Base-by-base conservation (phyloP, 2,113 vertebrate genomes). In the Thunnus maccoyii region DNA sequence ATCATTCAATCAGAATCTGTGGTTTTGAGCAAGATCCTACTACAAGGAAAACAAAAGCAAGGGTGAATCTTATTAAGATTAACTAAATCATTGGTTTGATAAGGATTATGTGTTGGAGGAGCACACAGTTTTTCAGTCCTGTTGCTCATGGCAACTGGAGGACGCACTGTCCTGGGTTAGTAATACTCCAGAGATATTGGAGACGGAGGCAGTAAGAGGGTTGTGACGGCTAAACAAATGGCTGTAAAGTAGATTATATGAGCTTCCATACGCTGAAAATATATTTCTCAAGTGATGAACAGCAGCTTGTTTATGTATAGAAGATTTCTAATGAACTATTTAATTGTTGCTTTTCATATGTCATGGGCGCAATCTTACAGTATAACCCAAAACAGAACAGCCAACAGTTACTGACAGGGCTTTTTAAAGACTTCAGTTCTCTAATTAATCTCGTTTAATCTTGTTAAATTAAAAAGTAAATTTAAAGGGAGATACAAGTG, bases 1-100 rank as follows among this genome's bases (percentile, higher is more conserved):
- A 68, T 15, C 54, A 48, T 14, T 64, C 30, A 78, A 52, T 54
- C 50, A 84, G 27, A 76, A 71, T 65, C n/a, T 41, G 22, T 14
- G 12, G 3, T 25, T 68, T 60, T 62, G 32, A 48, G 61, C 22
- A 61, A 27, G 13, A 10, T 4, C 8, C 36, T 2, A 5, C 4
- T 2, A 32, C 5, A 57, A 27, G 4, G 3, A 51, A 69, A 50
- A 75, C 25, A 60, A 61, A 47, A 55, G 22, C 3, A 0, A 2
- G 7, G 30, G 46, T 8, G 36, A 58, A 41, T 52, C 25, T 20
- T 55, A 48, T 17, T 58, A 44, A 47, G 3, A 13, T 25, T 50
- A 77, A 64, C 22, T 41, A 41, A 74, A 63, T 60, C 63, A 64
- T 18, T 55, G 36, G 44, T 64, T 41, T 13, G 27, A 62, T 55